phyloP scores from a whole-genome alignment of 2,113 vertebrate genomes.

The Puma concolor region DNA sequence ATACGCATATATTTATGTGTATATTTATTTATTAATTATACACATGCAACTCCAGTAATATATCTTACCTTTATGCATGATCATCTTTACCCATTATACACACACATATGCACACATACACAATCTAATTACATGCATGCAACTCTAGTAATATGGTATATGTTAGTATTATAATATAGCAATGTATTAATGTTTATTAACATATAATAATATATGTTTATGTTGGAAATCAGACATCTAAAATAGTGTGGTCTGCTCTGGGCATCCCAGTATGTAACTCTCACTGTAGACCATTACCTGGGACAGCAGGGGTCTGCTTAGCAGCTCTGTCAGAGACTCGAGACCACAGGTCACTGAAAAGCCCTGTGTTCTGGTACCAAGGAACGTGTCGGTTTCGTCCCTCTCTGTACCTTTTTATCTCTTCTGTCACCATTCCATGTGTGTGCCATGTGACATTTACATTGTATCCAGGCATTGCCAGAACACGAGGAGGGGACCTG shows the following conservation, averaged over 20 bases:
- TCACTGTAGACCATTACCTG: accelerated
- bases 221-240: neutral
- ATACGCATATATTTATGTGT: neutral
- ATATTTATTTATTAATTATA: neutral
- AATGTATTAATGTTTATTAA: neutral
- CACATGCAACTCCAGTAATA: neutral
- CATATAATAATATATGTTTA: neutral
- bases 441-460: neutral
- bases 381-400: neutral
- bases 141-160: neutral
- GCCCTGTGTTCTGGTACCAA: neutral
- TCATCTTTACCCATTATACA: neutral
- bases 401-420: neutral
- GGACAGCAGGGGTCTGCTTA: neutral
- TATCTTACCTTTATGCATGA: neutral
- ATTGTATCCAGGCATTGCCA: neutral
- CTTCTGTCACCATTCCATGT: neutral
- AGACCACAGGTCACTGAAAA: neutral
- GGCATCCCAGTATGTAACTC: accelerated
- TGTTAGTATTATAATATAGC: no score
- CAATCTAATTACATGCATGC: neutral
- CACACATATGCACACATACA: neutral
- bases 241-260: neutral
- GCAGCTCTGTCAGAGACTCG: neutral
- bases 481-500: neutral